Evolutionary conservation across 2,113 vertebrate genomes (phyloP).

Genomic region (Daubentonia madagascariensis): DNA sequence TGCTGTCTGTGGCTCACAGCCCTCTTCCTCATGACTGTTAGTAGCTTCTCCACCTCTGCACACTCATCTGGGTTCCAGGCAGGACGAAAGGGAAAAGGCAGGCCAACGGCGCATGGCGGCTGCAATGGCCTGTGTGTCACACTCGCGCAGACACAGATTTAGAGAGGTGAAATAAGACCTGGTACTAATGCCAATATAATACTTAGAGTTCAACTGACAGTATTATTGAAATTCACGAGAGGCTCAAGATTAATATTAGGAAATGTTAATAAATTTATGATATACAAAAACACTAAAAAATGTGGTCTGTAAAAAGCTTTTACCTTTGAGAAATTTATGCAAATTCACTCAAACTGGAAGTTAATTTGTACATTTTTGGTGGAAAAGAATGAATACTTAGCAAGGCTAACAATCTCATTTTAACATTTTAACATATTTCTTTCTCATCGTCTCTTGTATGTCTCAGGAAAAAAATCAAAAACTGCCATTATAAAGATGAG

Average conservation of each 20-base stretch:
- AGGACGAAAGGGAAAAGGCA: not conserved
- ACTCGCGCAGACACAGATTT: not conserved
- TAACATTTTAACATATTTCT: not conserved
- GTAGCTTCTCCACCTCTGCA: not conserved
- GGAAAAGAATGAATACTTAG: not conserved
- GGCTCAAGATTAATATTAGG: not conserved
- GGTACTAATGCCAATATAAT: not conserved
- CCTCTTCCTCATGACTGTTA: no score
- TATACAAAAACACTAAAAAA: not conserved
- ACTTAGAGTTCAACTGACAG: not conserved
- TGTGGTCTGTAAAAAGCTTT: not conserved
- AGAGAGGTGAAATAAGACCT: not conserved
- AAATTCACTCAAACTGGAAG: not conserved
- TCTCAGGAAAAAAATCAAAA: not conserved
- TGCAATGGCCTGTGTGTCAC: not conserved
- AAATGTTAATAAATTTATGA: not conserved
- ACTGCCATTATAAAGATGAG: no score
- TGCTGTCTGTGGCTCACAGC: accelerated
- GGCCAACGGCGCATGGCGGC: not conserved
- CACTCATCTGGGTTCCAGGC: not conserved
- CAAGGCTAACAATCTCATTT: not conserved
- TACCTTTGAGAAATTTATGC: not conserved
- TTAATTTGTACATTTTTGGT: not conserved
- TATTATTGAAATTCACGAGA: not conserved
- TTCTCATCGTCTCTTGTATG: not conserved